Base-by-base conservation (phyloP, 2,113 vertebrate species). In the Neotoma lepida region DNA sequence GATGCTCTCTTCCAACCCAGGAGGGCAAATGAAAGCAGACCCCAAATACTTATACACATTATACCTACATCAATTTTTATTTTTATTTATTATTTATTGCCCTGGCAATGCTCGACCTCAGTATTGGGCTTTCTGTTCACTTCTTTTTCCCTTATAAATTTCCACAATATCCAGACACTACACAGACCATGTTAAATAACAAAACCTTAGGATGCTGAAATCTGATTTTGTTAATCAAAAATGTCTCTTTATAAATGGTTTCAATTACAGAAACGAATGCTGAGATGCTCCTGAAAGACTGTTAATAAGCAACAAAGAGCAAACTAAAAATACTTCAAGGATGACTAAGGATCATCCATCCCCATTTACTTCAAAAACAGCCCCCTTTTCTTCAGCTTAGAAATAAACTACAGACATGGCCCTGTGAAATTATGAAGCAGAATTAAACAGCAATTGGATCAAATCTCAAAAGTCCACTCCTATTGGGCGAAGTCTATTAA, bases 301-400 rank as follows among this genome's bases (percentile, higher is more conserved):
- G 41, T 5, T 70, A 94, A 88, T 30, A 51, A 71, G 39, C 82
- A 86, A 84, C 90, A 30, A 71, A 94, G 73, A 88, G 20, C 41
- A 77, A 77, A 90, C 88, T 95, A 71, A 49, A 94, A 94, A 70
- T 58, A 88, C 6, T 70, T 87, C 44, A 76, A 26, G 26, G 49
- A 81, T 70, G n/a, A 88, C 28, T 77, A 54, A 78, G 49, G 90
- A 82, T 68, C 41, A 89, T 91, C 90, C 89, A 49, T 66, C 92
- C 58, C 44, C 80, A 85, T 54, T 90, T 93, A 77, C 84, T 94
- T 91, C 81, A 91, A 96, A 28, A 28, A 89, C 86, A 76, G 49
- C 2, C 30, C 58, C 4, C 73, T 71, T 93, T 93, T 81, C 46
- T 33, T 90, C 66, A 56, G 46, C n/a, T 97, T 89, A 86, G 58